Conservation (phyloP, 1,140 invertebrate species). For the Acromyrmex charruanus region DNA sequence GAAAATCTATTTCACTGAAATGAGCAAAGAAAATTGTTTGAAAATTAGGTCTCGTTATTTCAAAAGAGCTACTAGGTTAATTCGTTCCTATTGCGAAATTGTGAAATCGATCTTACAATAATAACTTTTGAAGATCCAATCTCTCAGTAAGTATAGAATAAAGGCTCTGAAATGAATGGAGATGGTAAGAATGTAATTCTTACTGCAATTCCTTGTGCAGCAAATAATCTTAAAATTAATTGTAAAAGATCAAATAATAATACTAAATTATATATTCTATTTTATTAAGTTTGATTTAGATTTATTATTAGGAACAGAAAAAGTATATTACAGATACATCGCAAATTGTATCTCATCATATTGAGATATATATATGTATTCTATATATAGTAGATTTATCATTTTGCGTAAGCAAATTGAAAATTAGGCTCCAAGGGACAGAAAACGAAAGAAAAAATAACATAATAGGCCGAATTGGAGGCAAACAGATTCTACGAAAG, state of each 20-base stretch:
- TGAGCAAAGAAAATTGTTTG: not conserved
- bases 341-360: not conserved
- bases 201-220: not conserved
- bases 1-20: not conserved
- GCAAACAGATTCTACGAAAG: conserved; percentile 35
- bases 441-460: not conserved
- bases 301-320: not conserved
- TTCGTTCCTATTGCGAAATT: not conserved
- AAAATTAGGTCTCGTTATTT: not conserved
- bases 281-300: not conserved
- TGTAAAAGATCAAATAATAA: not conserved
- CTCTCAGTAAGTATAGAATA: not conserved
- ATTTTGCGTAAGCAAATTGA: not conserved
- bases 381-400: not conserved
- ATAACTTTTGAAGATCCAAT: conserved; percentile 1
- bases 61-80: not conserved
- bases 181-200: conserved; percentile 3
- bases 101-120: conserved; percentile 20
- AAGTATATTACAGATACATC: not conserved
- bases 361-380: not conserved
- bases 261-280: not conserved
- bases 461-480: conserved; percentile 34
- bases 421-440: not conserved
- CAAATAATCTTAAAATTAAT: conserved; percentile 22
- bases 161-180: not conserved